A percentile compares a stretch with the other conserved stretches of the same genome.
Conservation (phyloP, 2,888 invertebrate genomes). For the Teleiodes luculella region DNA sequence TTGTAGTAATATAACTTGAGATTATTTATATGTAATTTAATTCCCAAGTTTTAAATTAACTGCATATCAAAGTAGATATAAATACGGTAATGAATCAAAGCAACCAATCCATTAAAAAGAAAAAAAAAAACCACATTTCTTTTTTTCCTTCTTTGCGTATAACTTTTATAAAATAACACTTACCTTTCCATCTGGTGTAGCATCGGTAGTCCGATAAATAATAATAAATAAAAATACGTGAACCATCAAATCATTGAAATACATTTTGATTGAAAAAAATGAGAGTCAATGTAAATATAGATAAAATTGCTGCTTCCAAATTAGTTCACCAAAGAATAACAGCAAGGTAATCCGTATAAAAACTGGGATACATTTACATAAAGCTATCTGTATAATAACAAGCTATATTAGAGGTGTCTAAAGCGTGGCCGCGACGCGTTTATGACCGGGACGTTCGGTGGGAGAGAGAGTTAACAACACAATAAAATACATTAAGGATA, state of each 20-base stretch:
- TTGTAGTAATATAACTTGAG: too few relatives aligned
- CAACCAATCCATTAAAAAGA: not conserved
- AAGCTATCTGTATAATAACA: slow-evolving; percentile 33
- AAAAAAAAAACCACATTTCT: slow-evolving; percentile 10
- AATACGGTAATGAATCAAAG: slow-evolving; percentile 9
- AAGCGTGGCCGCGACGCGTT: slow-evolving; percentile 38
- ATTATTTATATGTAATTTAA: too few relatives aligned
- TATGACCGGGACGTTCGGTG: slow-evolving; percentile 51
- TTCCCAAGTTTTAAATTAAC: too few relatives aligned
- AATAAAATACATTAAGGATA: slow-evolving; percentile 70
- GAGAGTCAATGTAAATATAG: not conserved
- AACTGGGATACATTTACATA: slow-evolving; percentile 63
- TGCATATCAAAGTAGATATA: too few relatives aligned
- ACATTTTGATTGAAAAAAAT: slow-evolving; percentile 46
- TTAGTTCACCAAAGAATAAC: slow-evolving; percentile 56
- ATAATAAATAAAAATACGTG: slow-evolving; percentile 57
- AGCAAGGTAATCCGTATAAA: slow-evolving; percentile 41
- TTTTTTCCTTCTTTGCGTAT: too few relatives aligned
- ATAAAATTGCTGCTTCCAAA: slow-evolving; percentile 26
- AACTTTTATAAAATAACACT: too few relatives aligned
- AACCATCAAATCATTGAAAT: slow-evolving; percentile 57
- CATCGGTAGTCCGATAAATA: slow-evolving; percentile 53
- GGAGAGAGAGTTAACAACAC: slow-evolving; percentile 61
- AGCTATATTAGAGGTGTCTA: slow-evolving; percentile 41
- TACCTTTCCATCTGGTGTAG: slow-evolving; percentile 62